Percentiles rank a stretch among this genome's conserved stretches.
phyloP scores from a whole-genome alignment of 1,140 invertebrate species.

The Eriosoma lanigerum region DNA sequence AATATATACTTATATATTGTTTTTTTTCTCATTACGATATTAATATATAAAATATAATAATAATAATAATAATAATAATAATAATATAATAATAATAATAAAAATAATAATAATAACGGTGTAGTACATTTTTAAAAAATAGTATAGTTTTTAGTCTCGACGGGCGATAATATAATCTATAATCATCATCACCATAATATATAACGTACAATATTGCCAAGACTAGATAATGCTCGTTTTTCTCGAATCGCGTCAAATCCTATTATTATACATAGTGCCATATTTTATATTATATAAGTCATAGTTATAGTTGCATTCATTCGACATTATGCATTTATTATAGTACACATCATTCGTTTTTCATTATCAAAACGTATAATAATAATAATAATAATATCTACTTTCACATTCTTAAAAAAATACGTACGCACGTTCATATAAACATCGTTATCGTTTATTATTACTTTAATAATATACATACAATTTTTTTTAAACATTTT shows the following conservation, averaged over 20 bases:
- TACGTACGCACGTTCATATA: slow-evolving; percentile 19
- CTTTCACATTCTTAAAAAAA: slow-evolving; percentile 13
- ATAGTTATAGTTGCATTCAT: no score
- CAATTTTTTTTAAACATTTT: neutral
- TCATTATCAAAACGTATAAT: neutral
- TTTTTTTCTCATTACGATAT: neutral
- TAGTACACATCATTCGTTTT: no score
- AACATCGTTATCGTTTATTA: neutral
- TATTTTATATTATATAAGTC: no score
- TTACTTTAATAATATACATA: neutral
- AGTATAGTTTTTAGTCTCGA: slow-evolving; percentile 16
- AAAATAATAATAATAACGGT: slow-evolving; percentile 20
- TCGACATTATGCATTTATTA: no score
- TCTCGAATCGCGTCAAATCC: slow-evolving; percentile 33
- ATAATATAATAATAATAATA: slow-evolving; percentile 19
- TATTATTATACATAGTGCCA: no score
- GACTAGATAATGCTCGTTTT: slow-evolving; percentile 50
- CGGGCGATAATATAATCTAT: slow-evolving; percentile 11
- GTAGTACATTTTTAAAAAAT: no score
- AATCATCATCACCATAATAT: neutral
- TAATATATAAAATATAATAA: neutral
- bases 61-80: slow-evolving; percentile 36
- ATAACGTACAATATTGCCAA: slow-evolving; percentile 39
- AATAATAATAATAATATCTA: slow-evolving; percentile 1
- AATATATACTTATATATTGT: slow-evolving; percentile 12